phyloP scores from a whole-genome alignment of 2,797 vertebrate species.

The Sebastes taczanowskii region DNA sequence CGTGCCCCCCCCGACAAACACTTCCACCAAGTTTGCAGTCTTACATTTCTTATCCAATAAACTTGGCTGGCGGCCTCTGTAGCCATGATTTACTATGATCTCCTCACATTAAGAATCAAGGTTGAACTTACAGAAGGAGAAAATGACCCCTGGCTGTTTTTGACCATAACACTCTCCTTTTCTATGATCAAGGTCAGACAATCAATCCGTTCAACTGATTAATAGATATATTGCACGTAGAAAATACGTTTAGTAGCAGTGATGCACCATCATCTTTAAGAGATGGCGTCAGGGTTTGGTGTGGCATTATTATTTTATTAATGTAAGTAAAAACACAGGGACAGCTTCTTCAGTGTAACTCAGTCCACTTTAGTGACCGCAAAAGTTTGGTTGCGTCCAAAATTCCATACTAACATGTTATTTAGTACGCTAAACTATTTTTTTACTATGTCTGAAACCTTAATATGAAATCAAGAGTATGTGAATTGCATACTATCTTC shows the following conservation, averaged over 20 bases:
- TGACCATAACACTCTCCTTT: slow-evolving; percentile 8
- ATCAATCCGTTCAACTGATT: slow-evolving; percentile 31
- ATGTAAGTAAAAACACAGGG: background rate
- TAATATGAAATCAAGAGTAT: too few species aligned
- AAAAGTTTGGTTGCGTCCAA: background rate
- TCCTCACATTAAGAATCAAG: slow-evolving; percentile 54
- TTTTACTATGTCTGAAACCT: accelerated
- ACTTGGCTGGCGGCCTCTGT: slow-evolving; percentile 42
- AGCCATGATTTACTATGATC: slow-evolving; percentile 53
- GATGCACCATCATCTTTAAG: background rate
- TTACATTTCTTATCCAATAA: slow-evolving; percentile 69
- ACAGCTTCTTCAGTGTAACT: background rate
- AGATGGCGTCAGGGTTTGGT: background rate
- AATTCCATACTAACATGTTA: too few species aligned
- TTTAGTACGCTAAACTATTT: accelerated
- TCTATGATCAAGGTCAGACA: slow-evolving; percentile 24
- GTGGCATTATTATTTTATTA: background rate
- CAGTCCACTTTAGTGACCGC: background rate
- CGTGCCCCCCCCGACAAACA: slow-evolving; percentile 84
- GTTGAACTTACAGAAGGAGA: slow-evolving; percentile 56
- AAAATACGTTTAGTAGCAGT: background rate
- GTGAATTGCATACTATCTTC: background rate
- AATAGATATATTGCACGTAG: background rate
- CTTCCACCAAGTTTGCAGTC: slow-evolving; percentile 79
- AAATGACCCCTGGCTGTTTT: slow-evolving; percentile 56